Evolutionary conservation across 2,113 vertebrate species (phyloP).

Genomic region (Lathamus discolor): DNA sequence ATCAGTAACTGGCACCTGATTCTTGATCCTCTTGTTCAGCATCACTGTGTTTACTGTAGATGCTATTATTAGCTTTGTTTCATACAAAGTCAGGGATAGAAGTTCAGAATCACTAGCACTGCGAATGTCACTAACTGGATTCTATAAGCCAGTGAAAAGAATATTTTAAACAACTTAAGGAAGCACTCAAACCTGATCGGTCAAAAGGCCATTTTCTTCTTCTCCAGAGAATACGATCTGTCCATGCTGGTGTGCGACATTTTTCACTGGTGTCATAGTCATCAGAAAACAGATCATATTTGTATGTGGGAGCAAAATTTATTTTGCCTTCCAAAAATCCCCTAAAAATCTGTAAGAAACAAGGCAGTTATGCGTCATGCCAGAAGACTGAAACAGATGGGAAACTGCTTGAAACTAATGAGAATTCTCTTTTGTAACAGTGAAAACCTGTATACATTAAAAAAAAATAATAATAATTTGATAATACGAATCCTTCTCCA

Average conservation of each 20-base stretch:
- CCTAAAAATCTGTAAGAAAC: conserved; percentile 84
- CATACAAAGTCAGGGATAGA: background rate
- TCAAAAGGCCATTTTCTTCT: conserved; percentile 98
- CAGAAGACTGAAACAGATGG: conserved; percentile 7
- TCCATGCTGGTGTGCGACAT: conserved; percentile 97
- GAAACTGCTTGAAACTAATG: background rate
- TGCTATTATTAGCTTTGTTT: background rate
- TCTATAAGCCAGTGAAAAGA: background rate
- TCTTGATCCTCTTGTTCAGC: background rate
- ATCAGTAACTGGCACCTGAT: background rate
- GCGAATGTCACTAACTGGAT: background rate
- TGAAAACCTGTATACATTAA: background rate
- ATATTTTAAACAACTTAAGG: background rate
- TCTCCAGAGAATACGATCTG: conserved; percentile 95
- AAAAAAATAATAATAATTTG: background rate
- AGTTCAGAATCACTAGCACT: background rate
- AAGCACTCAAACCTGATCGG: conserved; percentile 82
- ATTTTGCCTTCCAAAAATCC: conserved; percentile 93
- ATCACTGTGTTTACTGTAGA: background rate
- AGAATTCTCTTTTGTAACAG: background rate
- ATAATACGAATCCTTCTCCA: background rate
- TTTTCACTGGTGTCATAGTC: conserved; percentile 99
- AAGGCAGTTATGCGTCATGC: background rate
- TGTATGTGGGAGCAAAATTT: conserved; percentile 96
- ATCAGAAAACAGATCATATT: conserved; percentile 98